A percentile compares a stretch with the other conserved stretches of the same genome.
Evolutionary conservation across 1,140 invertebrate species (phyloP).

Genomic region (Hestina assimilis): DNA sequence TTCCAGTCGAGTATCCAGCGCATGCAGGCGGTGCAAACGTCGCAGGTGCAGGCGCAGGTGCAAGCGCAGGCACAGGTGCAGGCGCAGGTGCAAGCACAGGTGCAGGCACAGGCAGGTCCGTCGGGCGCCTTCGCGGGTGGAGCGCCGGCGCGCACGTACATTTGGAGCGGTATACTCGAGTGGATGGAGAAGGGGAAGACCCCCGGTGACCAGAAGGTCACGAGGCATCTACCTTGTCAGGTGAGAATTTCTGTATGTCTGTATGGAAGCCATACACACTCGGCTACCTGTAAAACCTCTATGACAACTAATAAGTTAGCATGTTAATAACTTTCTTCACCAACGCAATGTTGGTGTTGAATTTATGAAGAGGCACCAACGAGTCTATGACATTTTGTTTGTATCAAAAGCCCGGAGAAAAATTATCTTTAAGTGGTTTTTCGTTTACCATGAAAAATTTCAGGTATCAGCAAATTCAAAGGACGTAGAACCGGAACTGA

Average conservation of each 20-base stretch:
- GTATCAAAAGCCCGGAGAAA: too few relatives aligned
- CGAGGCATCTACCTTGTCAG: slow-evolving; percentile 91
- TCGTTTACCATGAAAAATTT: too few relatives aligned
- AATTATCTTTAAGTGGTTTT: too few relatives aligned
- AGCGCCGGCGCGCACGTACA: slow-evolving; percentile 82
- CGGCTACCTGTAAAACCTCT: too few relatives aligned
- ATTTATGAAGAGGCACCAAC: too few relatives aligned
- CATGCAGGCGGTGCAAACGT: slow-evolving; percentile 14
- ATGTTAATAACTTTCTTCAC: too few relatives aligned
- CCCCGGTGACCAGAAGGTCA: slow-evolving; percentile 85
- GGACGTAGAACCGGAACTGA: slow-evolving; percentile 93
- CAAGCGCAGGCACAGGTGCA: slow-evolving; percentile 17
- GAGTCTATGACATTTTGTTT: too few relatives aligned
- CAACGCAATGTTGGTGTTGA: too few relatives aligned
- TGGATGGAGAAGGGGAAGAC: slow-evolving; percentile 93
- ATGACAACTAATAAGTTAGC: too few relatives aligned
- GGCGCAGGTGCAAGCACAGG: slow-evolving; percentile 13
- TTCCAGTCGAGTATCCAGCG: slow-evolving; percentile 34
- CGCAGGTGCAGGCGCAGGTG: neutral
- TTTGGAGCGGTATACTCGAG: slow-evolving; percentile 93
- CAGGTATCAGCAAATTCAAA: slow-evolving; percentile 82
- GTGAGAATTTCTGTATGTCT: slow-evolving; percentile 79
- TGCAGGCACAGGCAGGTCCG: slow-evolving; percentile 11
- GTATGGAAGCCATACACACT: too few relatives aligned
- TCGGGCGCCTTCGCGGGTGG: neutral